Percentiles rank a stretch among this genome's conserved stretches.
phyloP scores from a whole-genome alignment of 2,888 invertebrate genomes.

The Hyposoter dolosus region DNA sequence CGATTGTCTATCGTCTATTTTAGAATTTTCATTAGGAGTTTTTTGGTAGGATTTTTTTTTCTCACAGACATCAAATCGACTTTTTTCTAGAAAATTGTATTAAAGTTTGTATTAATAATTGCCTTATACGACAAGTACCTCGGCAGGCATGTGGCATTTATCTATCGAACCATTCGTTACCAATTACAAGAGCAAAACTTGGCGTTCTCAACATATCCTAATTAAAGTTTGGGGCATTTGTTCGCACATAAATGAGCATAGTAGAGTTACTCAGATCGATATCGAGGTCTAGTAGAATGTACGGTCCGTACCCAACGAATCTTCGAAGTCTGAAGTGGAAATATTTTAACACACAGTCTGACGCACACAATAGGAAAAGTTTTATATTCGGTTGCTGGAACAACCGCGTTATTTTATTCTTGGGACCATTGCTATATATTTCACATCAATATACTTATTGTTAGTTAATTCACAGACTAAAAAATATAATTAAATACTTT shows the following conservation, averaged over 20 bases:
- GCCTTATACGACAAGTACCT: constrained; percentile 29
- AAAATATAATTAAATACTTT: constrained; percentile 24
- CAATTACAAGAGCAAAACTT: constrained; percentile 41
- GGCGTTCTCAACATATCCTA: constrained; percentile 44
- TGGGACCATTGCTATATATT: neutral
- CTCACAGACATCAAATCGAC: neutral
- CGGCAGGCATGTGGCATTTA: neutral
- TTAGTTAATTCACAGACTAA: constrained; percentile 25
- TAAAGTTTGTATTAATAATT: neutral
- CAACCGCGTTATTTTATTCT: constrained; percentile 4
- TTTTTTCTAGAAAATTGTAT: neutral
- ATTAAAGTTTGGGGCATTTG: constrained; percentile 41
- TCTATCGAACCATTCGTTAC: constrained; percentile 8
- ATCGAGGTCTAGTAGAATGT: neutral
- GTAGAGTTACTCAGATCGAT: neutral
- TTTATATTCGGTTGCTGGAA: constrained; percentile 15
- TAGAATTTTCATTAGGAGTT: neutral
- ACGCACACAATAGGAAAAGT: neutral
- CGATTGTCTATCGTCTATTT: neutral
- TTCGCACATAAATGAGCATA: constrained; percentile 8
- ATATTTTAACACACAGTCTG: constrained; percentile 19
- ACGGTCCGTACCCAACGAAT: constrained; percentile 11
- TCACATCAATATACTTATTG: neutral
- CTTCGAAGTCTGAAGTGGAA: constrained; percentile 21
- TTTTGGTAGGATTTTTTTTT: neutral